phyloP scores from a whole-genome alignment of 2,888 invertebrate genomes.

The Abscondita cerata region DNA sequence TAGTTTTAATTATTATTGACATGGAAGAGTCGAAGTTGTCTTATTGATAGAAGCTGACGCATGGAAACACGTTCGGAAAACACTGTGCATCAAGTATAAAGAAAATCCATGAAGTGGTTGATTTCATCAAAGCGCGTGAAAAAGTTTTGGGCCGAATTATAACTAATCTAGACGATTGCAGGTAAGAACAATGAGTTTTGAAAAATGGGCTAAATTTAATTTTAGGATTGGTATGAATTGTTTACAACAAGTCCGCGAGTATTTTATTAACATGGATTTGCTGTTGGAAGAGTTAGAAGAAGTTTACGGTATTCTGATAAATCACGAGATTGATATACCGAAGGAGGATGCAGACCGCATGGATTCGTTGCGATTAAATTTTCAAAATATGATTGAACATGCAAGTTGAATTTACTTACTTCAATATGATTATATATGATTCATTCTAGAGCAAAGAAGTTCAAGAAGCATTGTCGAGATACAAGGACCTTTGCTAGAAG shows the following conservation, averaged over 20 bases:
- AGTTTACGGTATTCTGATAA: slow-evolving; percentile 74
- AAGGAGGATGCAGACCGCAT: slow-evolving; percentile 82
- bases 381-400: slow-evolving; percentile 75
- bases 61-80: slow-evolving; percentile 80
- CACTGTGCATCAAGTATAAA: slow-evolving; percentile 72
- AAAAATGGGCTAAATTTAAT: too few relatives aligned
- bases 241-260: slow-evolving; percentile 75
- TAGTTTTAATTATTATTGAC: too few relatives aligned
- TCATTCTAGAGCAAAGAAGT: background rate
- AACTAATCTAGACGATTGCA: slow-evolving; percentile 78
- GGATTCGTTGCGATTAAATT: slow-evolving; percentile 78
- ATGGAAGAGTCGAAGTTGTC: slow-evolving; percentile 66
- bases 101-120: slow-evolving; percentile 73
- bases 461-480: slow-evolving; percentile 69
- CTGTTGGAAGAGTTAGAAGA: slow-evolving; percentile 79
- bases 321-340: slow-evolving; percentile 71
- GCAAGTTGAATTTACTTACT: slow-evolving; percentile 60
- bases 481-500: slow-evolving; percentile 76
- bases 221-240: slow-evolving; percentile 79
- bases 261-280: slow-evolving; percentile 82
- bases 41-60: slow-evolving; percentile 77
- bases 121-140: slow-evolving; percentile 79
- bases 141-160: slow-evolving; percentile 74
- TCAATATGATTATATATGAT: background rate
- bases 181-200: slow-evolving; percentile 45